These are phyloP conservation scores for Bacillus rossius DNA, from an alignment of 1,140 invertebrate genomes.

Conservation along the genomic window DNA sequence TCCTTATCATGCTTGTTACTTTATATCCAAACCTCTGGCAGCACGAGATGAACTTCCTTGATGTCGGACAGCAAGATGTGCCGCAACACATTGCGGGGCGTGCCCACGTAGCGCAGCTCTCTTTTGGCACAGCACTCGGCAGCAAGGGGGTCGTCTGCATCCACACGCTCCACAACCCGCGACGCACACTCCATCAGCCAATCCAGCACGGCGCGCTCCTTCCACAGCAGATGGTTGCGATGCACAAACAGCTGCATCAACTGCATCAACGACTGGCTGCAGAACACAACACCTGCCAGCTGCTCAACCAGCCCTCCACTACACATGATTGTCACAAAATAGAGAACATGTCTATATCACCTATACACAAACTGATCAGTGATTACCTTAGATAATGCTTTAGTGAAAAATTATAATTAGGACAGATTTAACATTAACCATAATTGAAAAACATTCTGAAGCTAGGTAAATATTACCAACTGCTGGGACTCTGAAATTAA, in stretches of 20 bases:
- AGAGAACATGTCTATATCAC: too few species aligned
- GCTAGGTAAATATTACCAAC: too few species aligned
- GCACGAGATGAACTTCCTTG: constrained; percentile 57
- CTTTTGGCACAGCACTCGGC: constrained; percentile 58
- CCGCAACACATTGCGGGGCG: constrained; percentile 67
- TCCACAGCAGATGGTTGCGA: constrained; percentile 72
- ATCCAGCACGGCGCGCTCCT: constrained; percentile 62
- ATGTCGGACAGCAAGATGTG: constrained; percentile 78
- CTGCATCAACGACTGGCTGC: constrained; percentile 57
- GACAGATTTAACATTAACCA: too few species aligned
- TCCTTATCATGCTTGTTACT: too few species aligned
- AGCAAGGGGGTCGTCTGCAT: constrained; percentile 51
- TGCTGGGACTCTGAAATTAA: too few species aligned
- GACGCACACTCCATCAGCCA: constrained; percentile 74
- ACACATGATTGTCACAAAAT: background rate
- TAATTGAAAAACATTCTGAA: too few species aligned
- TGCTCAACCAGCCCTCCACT: background rate
- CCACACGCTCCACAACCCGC: constrained; percentile 56
- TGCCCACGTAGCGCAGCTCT: constrained; percentile 53
- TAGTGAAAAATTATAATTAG: too few species aligned
- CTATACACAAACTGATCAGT: too few species aligned
- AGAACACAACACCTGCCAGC: background rate
- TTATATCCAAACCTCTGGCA: constrained; percentile 45
- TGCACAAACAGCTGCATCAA: constrained; percentile 68
- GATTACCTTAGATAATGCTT: too few species aligned